Evolutionary conservation across 2,888 invertebrate species (phyloP), one percentile per base, ranked within the genome.

Genomic region (Nesidiocoris tenuis): DNA sequence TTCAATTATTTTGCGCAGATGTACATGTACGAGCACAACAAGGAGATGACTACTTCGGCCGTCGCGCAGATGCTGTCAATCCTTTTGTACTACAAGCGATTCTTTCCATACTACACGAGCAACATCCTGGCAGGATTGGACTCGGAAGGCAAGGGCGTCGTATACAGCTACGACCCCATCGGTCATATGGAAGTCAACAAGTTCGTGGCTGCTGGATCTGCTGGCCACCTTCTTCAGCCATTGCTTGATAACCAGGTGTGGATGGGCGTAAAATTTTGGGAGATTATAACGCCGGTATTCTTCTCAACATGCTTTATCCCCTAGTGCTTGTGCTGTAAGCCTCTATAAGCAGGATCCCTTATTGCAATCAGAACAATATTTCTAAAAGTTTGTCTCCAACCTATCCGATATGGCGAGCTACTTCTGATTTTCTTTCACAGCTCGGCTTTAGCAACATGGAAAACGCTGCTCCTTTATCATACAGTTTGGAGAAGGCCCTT

Each of bases 41-140:
- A 94, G 84, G 87, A 89, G 0, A 98, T 98, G 94, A 88, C 92
- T 0, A 95, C 98, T 0, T 90, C 92, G 71, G 97, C 98, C 1
- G 89, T 94, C 2, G 96, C 98, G 1, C 97, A 98, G 84, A 93
- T 99, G 93, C 85, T 99, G 17, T 94, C 98, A 0, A 96, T 95
- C 2, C 91, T 96, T 87, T 87, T 99, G 80, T 99, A 99, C 83
- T 93, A 96, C 84, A 94, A 95, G 81, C 89, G 99, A 75, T 99
- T 99, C 85, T 99, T 99, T 85, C 99, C 99, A 0, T 98, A 98
- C 84, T 99, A 98, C 83, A 92, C 98, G 21, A 94, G 95, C 24
- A 98, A 97, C 83, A 90, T 98, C 64, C 85, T 99, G 74, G 98
- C 94, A 68, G 99, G 99, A 0, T 83, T 99, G 72, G 97, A 98